phyloP scores from a whole-genome alignment of 2,888 invertebrate species.

The Oxystoma pomonae region DNA sequence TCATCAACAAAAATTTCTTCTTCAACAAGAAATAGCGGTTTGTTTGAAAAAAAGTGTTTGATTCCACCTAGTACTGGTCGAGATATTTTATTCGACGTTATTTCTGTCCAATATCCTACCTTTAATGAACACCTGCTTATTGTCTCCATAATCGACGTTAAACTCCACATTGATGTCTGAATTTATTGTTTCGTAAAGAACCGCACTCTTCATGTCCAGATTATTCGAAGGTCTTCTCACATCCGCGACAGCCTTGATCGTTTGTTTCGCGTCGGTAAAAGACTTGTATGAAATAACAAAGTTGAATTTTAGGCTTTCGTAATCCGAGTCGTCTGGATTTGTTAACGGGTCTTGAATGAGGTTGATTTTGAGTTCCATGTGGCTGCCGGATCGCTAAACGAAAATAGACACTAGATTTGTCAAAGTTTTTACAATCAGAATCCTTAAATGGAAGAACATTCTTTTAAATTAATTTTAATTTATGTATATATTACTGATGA shows the following conservation, averaged over 20 bases:
- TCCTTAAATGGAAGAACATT: too few relatives aligned
- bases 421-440: too few relatives aligned
- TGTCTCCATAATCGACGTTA: conserved; percentile 54
- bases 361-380: conserved; percentile 67
- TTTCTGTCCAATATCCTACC: too few relatives aligned
- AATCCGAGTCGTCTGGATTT: conserved; percentile 47
- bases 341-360: conserved; percentile 63
- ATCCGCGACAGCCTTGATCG: conserved; percentile 57
- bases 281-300: conserved; percentile 51
- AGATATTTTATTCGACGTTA: too few relatives aligned
- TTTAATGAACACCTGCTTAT: conserved; percentile 55
- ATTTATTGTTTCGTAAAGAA: conserved; percentile 53
- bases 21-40: too few relatives aligned
- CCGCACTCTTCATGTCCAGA: conserved; percentile 59
- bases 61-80: too few relatives aligned
- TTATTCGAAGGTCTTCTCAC: conserved; percentile 63
- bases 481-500: too few relatives aligned
- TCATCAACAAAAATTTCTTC: too few relatives aligned
- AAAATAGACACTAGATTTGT: too few relatives aligned
- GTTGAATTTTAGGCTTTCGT: conserved; percentile 58
- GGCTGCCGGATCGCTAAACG: conserved; percentile 64
- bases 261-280: conserved; percentile 52
- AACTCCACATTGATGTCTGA: conserved; percentile 53
- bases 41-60: too few relatives aligned
- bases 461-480: too few relatives aligned